phyloP scores from a whole-genome alignment of 2,888 invertebrate species.

The Hylaea fasciaria region DNA sequence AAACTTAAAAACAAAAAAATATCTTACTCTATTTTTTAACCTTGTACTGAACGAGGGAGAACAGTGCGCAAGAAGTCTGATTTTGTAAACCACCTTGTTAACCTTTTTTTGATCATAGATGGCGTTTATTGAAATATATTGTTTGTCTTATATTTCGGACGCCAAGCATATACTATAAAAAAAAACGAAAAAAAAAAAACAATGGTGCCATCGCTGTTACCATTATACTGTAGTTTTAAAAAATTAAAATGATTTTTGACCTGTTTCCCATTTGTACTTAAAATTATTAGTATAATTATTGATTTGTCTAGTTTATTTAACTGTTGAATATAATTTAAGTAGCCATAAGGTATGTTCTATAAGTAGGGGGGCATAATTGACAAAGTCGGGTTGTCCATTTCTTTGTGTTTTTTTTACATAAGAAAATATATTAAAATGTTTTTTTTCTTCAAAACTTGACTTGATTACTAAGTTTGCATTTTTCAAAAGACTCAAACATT shows the following conservation, averaged over 20 bases:
- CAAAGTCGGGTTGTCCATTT: conserved; percentile 2
- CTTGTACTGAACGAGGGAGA: too few species aligned
- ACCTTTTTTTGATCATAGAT: too few species aligned
- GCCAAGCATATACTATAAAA: conserved; percentile 12
- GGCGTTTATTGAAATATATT: too few species aligned
- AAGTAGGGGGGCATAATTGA: conserved; percentile 8
- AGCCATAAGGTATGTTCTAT: conserved; percentile 3
- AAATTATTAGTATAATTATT: conserved; percentile 42
- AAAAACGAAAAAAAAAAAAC: conserved; percentile 31
- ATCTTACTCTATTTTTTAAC: too few species aligned
- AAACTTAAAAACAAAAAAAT: too few species aligned
- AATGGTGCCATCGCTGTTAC: conserved; percentile 81
- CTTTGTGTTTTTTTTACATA: conserved; percentile 4
- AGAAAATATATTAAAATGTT: neutral
- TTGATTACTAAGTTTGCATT: neutral
- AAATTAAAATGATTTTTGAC: conserved; percentile 54
- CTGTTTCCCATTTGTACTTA: conserved; percentile 49
- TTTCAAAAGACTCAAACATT: too few species aligned
- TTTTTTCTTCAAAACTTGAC: conserved; percentile 14
- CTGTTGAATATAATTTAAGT: conserved; percentile 26
- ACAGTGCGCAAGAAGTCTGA: neutral
- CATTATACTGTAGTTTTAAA: conserved; percentile 60
- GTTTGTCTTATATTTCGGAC: neutral
- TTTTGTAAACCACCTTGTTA: conserved; percentile 34
- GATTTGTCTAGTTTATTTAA: conserved; percentile 26